Evolutionary conservation across 2,888 invertebrate genomes (phyloP).

Genomic region (Crocallis elinguaria): DNA sequence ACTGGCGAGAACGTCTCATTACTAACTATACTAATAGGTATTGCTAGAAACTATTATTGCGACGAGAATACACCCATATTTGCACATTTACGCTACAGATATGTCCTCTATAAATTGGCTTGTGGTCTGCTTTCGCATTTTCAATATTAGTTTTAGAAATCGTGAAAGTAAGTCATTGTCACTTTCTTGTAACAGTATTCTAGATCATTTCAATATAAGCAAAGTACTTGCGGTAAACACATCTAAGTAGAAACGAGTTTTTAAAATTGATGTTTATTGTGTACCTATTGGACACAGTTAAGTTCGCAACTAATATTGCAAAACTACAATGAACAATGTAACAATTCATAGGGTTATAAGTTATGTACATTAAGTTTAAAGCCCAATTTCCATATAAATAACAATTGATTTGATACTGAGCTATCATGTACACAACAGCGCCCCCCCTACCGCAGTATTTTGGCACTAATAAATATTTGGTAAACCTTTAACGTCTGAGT

Average conservation of each 20-base stretch:
- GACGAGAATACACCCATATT: conserved; percentile 1
- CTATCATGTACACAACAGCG: conserved; percentile 14
- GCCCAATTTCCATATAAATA: conserved; percentile 3
- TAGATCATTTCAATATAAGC: conserved; percentile 32
- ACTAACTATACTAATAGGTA: neutral
- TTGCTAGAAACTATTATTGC: neutral
- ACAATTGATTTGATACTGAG: conserved; percentile 14
- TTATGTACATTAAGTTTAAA: conserved; percentile 7
- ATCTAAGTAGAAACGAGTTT: conserved; percentile 4
- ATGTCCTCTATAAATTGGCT: conserved; percentile 14
- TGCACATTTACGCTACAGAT: conserved; percentile 5
- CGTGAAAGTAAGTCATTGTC: conserved; percentile 37
- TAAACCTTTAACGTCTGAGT: conserved; percentile 8
- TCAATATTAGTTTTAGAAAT: conserved; percentile 37
- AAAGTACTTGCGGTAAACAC: conserved; percentile 20
- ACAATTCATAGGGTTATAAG: conserved; percentile 11
- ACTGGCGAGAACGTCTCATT: neutral
- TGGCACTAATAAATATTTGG: conserved; percentile 31
- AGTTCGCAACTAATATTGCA: neutral
- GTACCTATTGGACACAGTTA: conserved; percentile 1
- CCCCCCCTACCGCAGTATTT: conserved; percentile 15
- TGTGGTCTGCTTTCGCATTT: conserved; percentile 36
- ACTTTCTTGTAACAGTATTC: conserved; percentile 36
- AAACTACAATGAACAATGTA: conserved; percentile 7
- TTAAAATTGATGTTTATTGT: conserved; percentile 1